These are phyloP conservation scores for Eupithecia vulgata DNA, from an alignment of 2,888 invertebrate species.

Conservation along the genomic window DNA sequence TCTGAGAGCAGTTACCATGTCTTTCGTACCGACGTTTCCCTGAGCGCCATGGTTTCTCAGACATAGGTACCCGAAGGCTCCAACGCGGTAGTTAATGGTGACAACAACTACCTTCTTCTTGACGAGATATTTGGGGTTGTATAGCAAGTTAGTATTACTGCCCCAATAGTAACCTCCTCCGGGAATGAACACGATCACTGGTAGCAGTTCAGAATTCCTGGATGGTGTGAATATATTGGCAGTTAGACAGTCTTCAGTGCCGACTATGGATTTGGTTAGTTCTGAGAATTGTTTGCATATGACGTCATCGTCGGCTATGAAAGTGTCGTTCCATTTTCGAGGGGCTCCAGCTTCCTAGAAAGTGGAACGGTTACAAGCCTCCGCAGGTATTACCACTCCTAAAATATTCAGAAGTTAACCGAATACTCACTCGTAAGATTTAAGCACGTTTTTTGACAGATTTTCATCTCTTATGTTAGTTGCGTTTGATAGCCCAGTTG, in stretches of 20 bases:
- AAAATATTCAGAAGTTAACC: neutral
- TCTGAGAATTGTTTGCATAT: conserved; percentile 25
- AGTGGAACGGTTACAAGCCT: neutral
- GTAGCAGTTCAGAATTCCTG: conserved; percentile 7
- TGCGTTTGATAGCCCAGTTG: no score
- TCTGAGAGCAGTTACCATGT: conserved; percentile 53
- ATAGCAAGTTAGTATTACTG: conserved; percentile 48
- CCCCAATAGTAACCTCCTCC: conserved; percentile 53
- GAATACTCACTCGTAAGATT: no score
- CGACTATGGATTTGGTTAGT: conserved; percentile 1
- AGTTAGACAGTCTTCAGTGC: conserved; percentile 24
- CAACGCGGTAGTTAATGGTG: conserved; percentile 55
- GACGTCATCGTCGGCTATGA: conserved; percentile 7
- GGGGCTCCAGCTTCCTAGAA: conserved; percentile 20
- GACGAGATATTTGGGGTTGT: conserved; percentile 54
- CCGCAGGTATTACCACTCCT: neutral
- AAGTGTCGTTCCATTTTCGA: conserved; percentile 17
- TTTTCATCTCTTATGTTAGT: no score
- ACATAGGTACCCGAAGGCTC: conserved; percentile 55
- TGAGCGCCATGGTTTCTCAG: conserved; percentile 51
- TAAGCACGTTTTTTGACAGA: no score
- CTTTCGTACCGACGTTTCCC: conserved; percentile 57
- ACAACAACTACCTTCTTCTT: conserved; percentile 53
- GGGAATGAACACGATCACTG: conserved; percentile 46
- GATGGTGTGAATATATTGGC: conserved; percentile 19